These are phyloP conservation scores for Odontothrips loti DNA, from an alignment of 2,888 invertebrate species.

Conservation along the genomic window DNA sequence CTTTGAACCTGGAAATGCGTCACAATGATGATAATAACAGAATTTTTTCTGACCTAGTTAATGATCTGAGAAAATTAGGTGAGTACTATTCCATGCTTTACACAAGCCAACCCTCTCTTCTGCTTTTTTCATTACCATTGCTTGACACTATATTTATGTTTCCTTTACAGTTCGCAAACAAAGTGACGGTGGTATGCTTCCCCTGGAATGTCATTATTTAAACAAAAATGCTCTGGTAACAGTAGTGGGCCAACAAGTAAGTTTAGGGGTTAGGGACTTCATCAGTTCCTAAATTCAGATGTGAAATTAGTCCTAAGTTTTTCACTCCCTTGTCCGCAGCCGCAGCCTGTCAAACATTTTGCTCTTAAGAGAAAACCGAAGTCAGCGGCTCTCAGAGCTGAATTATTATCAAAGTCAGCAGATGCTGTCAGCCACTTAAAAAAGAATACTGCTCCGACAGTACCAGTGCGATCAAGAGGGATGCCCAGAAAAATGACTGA, in stretches of 20 bases:
- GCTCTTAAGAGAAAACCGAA: slow-evolving; percentile 90
- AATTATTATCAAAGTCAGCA: slow-evolving; percentile 83
- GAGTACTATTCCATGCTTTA: slow-evolving; percentile 31
- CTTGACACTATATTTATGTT: not conserved
- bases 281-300: not conserved
- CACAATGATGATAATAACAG: slow-evolving; percentile 85
- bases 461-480: slow-evolving; percentile 78
- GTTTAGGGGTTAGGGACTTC: slow-evolving; percentile 10
- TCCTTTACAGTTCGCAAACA: slow-evolving; percentile 63
- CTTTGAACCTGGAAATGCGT: slow-evolving; percentile 81
- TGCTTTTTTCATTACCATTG: slow-evolving; percentile 21
- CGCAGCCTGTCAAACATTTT: slow-evolving; percentile 85
- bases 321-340: slow-evolving; percentile 49
- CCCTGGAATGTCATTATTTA: slow-evolving; percentile 92
- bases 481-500: slow-evolving; percentile 97
- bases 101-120: not conserved
- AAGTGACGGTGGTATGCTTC: slow-evolving; percentile 76
- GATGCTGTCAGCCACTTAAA: slow-evolving; percentile 86
- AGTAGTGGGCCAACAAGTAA: slow-evolving; percentile 60
- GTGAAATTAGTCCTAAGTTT: not conserved
- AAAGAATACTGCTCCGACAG: slow-evolving; percentile 81
- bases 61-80: slow-evolving; percentile 71
- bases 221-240: slow-evolving; percentile 88
- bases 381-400: slow-evolving; percentile 83
- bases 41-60: slow-evolving; percentile 84